Base-by-base conservation (phyloP, 2,113 vertebrate genomes). In the Sturnus vulgaris region DNA sequence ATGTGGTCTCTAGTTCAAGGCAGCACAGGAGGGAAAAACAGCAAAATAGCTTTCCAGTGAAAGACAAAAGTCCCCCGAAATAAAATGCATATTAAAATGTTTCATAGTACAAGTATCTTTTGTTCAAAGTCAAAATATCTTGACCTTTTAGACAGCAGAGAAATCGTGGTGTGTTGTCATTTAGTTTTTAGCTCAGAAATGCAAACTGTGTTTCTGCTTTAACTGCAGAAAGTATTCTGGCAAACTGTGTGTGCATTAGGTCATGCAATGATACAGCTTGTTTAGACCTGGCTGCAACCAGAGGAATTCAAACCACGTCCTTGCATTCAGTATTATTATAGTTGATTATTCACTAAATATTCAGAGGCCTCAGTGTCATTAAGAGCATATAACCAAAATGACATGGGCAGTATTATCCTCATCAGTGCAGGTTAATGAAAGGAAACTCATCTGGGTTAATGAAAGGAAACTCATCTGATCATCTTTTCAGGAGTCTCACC, bases 361-460 rank as follows among this genome's bases (percentile, higher is more conserved):
- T 97, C 94, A 92, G 77, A 75, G 53, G 68, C 80, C 92, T 93
- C 86, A 42, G 18, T 11, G 42, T 57, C 79, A 52, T 91, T 92
- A 95, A 82, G 47, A 47, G 24, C 31, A 71, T 88, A 47, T 87
- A 90, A 96, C 89, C 88, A 71, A 83, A 96, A 88, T 94, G 89
- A 91, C 79, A 90, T 21, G 72, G 92, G 78, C 94, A 94, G 23
- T 59, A 44, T 70, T 93, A 50, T 69, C 93, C 65, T 88, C 84
- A 79, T 94, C 94, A 92, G 89, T 18, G 24, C 44, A 85, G 87
- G 94, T 96, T 97, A 97, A 97, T 92, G 91, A 94, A 96, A 97
- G 87, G 65, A 96, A 95, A 88, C 76, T 86, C 88, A 90, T 92
- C 82, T 94, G 94, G 82, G 93, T 95, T 97, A 98, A 97, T 92